These are phyloP conservation scores for Sebastes iracundus DNA, from an alignment of 2,797 vertebrate genomes.

Conservation along the genomic window DNA sequence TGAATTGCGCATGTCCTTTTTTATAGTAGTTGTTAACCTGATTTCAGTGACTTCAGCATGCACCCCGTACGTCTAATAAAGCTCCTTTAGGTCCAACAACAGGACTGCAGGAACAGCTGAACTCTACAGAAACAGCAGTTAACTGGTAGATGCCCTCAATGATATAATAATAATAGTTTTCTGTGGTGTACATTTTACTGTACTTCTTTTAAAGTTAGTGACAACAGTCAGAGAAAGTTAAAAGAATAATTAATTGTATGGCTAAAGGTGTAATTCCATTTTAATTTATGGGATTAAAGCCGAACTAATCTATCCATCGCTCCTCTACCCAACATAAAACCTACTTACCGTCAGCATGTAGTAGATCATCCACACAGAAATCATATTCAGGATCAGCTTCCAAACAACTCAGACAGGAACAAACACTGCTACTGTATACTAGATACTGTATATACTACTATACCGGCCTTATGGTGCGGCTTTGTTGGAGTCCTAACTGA, in stretches of 20 bases:
- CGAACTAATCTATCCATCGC: background rate
- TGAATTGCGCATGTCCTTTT: too few relatives aligned
- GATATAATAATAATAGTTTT: background rate
- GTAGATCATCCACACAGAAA: conserved; percentile 70
- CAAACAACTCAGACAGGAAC: background rate
- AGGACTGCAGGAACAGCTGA: background rate
- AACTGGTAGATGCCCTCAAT: background rate
- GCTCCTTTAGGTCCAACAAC: too few relatives aligned
- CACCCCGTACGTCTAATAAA: background rate
- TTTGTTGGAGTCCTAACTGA: too few relatives aligned
- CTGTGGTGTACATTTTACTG: background rate
- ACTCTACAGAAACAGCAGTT: too few relatives aligned
- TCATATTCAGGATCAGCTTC: conserved; percentile 58
- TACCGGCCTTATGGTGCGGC: background rate
- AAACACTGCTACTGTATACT: background rate
- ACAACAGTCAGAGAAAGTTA: too few relatives aligned
- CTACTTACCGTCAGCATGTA: conserved; percentile 57
- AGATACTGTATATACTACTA: too few relatives aligned
- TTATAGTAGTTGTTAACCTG: background rate
- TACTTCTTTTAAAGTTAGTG: too few relatives aligned
- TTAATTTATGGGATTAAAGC: background rate
- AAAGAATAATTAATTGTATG: background rate
- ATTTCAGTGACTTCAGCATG: background rate
- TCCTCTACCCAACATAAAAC: background rate
- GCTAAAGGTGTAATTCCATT: background rate